These are phyloP conservation scores for Osmerus mordax DNA, from an alignment of 2,113 vertebrate genomes.

Conservation along the genomic window DNA sequence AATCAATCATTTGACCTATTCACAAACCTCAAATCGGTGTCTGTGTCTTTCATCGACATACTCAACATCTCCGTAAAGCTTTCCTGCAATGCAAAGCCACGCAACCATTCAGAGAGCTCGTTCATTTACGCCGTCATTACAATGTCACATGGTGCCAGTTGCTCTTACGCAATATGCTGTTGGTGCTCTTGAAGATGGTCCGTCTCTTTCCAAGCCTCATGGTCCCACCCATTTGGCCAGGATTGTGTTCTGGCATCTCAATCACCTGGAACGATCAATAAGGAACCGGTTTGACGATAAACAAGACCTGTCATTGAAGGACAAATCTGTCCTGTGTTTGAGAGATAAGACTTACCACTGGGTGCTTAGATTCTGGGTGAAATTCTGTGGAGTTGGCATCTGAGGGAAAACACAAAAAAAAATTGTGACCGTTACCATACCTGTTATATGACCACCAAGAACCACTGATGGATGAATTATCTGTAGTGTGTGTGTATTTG, in stretches of 20 bases:
- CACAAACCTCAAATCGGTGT: slow-evolving; percentile 90
- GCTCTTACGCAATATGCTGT: slow-evolving; percentile 83
- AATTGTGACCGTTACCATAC: not conserved
- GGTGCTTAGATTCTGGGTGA: slow-evolving; percentile 84
- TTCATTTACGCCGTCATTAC: no score
- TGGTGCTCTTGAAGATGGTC: slow-evolving; percentile 87
- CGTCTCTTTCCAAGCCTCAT: slow-evolving; percentile 96
- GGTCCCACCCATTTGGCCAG: slow-evolving; percentile 95
- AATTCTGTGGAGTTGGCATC: slow-evolving; percentile 97
- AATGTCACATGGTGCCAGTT: not conserved
- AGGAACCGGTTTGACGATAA: not conserved
- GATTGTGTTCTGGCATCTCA: slow-evolving; percentile 97
- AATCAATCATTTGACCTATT: not conserved
- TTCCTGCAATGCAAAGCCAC: slow-evolving; percentile 69
- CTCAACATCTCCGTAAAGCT: slow-evolving; percentile 85
- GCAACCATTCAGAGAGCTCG: not conserved
- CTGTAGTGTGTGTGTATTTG: not conserved
- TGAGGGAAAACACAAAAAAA: slow-evolving; percentile 50
- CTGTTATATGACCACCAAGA: not conserved
- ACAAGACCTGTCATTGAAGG: not conserved
- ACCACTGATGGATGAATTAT: not conserved
- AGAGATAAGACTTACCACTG: slow-evolving; percentile 79
- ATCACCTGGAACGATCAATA: slow-evolving; percentile 77
- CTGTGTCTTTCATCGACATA: slow-evolving; percentile 91
- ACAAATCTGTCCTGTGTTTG: not conserved